These are phyloP conservation scores for Drosophila triauraria DNA, from an alignment of 1,140 invertebrate genomes.

Conservation along the genomic window DNA sequence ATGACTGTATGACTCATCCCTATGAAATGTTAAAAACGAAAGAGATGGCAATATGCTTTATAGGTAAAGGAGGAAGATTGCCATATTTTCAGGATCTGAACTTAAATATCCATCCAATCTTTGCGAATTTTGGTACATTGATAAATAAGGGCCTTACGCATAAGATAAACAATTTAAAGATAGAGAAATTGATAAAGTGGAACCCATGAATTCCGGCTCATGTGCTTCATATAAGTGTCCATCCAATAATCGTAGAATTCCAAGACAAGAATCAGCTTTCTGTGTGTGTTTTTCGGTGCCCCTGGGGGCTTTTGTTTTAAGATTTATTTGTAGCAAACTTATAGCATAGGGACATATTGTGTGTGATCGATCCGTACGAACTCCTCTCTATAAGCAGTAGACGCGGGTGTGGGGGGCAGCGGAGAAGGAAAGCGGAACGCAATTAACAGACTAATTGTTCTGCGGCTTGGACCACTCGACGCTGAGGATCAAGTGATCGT, in stretches of 20 bases:
- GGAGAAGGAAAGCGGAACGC: constrained; percentile 25
- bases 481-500: constrained; percentile 98
- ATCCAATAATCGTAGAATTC: no score
- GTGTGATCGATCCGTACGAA: constrained; percentile 38
- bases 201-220: no score
- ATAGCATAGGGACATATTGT: constrained; percentile 58
- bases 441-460: constrained; percentile 65
- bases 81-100: neutral
- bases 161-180: neutral
- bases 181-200: neutral
- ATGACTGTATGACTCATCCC: neutral
- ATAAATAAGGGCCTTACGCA: neutral
- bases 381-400: constrained; percentile 37
- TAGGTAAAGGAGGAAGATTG: neutral
- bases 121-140: neutral
- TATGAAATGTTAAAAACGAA: neutral
- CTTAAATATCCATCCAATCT: neutral
- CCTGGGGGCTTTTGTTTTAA: constrained; percentile 27
- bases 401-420: constrained; percentile 13
- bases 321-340: constrained; percentile 67
- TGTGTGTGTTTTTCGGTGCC: constrained; percentile 18
- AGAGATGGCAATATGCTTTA: constrained; percentile 4
- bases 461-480: constrained; percentile 99
- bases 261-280: neutral
- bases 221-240: neutral